These are phyloP conservation scores for Drosophila emarginata DNA, from an alignment of 2,888 invertebrate species.

Conservation along the genomic window DNA sequence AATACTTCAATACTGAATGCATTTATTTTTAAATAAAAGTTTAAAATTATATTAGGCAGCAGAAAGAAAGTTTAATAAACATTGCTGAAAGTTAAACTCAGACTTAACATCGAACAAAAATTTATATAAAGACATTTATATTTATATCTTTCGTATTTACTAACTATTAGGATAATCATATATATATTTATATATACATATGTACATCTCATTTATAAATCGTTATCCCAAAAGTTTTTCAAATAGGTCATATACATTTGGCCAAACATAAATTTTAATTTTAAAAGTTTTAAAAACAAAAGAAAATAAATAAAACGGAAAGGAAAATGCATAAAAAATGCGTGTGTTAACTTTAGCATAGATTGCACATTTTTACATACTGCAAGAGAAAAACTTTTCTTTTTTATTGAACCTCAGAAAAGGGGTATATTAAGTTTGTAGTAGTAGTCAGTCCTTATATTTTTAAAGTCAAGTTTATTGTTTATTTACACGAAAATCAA, in stretches of 20 bases:
- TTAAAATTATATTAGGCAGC: too few species aligned
- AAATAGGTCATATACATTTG: not conserved
- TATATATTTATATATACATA: not conserved
- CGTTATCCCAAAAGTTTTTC: not conserved
- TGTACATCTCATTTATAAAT: not conserved
- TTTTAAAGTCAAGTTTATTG: too few species aligned
- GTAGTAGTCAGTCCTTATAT: too few species aligned
- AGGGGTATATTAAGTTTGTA: not conserved
- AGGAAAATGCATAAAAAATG: conserved; percentile 12
- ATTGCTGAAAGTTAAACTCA: too few species aligned
- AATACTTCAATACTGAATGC: too few species aligned
- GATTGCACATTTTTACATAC: conserved; percentile 33
- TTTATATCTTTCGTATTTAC: not conserved
- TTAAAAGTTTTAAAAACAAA: not conserved
- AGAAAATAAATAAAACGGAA: not conserved
- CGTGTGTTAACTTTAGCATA: conserved; percentile 3
- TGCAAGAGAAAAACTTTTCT: conserved; percentile 21
- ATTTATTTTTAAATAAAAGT: too few species aligned
- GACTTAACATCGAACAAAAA: too few species aligned
- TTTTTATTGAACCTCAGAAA: not conserved
- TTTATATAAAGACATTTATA: too few species aligned
- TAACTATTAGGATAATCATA: too few species aligned
- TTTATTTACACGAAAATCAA: too few species aligned
- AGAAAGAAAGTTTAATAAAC: too few species aligned
- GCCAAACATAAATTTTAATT: conserved; percentile 16